phyloP scores from a whole-genome alignment of 2,113 vertebrate species.

The Apaloderma vittatum region DNA sequence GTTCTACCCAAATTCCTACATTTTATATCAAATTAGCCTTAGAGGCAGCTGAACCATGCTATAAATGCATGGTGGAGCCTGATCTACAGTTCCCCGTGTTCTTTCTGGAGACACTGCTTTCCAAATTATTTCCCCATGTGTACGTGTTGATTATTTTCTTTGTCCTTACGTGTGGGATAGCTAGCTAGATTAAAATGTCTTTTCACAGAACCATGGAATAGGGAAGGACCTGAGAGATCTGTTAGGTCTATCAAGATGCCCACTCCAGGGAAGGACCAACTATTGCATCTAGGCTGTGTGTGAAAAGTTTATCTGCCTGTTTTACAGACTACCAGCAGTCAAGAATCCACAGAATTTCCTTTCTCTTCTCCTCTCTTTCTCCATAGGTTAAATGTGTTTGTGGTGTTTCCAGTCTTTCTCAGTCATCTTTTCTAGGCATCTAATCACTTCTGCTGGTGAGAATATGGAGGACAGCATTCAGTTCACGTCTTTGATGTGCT shows the following conservation, averaged over 20 bases:
- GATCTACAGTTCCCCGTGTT: neutral
- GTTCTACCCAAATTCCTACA: neutral
- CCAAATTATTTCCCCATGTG: neutral
- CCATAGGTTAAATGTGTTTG: neutral
- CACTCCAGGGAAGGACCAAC: neutral
- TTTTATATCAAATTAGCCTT: neutral
- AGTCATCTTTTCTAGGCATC: neutral
- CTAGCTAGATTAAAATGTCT: neutral
- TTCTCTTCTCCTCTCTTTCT: neutral
- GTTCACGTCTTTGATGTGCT: neutral
- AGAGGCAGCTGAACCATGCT: neutral
- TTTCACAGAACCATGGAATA: neutral
- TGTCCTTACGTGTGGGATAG: constrained; percentile 1
- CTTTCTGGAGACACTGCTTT: neutral
- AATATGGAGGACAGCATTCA: neutral
- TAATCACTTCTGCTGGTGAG: neutral
- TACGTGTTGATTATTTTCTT: constrained; percentile 27
- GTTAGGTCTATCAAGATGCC: neutral
- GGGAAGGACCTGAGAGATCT: neutral
- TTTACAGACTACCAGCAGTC: neutral
- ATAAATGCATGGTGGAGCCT: neutral
- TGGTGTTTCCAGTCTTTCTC: neutral
- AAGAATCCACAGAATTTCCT: neutral
- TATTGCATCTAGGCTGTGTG: neutral
- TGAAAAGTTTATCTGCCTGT: neutral